Percentiles rank a stretch among this genome's conserved stretches.
Evolutionary conservation across 2,113 vertebrate genomes (phyloP).

Genomic region (Centropus bengalensis): DNA sequence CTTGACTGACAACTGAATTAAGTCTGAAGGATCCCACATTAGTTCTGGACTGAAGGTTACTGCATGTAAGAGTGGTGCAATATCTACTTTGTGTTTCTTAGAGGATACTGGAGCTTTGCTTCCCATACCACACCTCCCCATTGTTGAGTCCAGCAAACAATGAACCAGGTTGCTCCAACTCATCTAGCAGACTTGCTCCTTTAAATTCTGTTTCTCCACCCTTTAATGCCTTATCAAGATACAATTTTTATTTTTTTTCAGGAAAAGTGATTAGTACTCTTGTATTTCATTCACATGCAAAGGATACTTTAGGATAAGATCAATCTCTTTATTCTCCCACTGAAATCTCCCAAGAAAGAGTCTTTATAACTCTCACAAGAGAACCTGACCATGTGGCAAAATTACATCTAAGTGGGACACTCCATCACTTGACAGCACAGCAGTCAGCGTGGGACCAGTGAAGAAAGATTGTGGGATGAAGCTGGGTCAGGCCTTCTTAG

Average conservation of each 20-base stretch:
- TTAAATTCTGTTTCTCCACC: background rate
- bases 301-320: background rate
- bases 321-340: background rate
- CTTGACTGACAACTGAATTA: background rate
- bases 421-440: background rate
- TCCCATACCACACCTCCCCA: background rate
- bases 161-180: background rate
- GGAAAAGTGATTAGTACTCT: background rate
- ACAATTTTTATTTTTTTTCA: background rate
- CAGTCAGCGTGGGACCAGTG: background rate
- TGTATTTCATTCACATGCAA: background rate
- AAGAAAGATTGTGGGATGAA: background rate
- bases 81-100: background rate
- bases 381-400: background rate
- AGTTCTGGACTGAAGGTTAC: background rate
- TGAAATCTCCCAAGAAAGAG: background rate
- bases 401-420: background rate
- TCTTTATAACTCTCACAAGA: background rate
- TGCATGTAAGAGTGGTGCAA: rapidly evolving
- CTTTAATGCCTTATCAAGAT: background rate
- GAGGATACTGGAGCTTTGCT: background rate
- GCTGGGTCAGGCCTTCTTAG: background rate
- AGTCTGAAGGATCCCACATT: background rate
- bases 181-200: background rate
- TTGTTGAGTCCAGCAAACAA: background rate